Conservation (phyloP, 2,888 invertebrate species). For the Noctuana brunneofusca region DNA sequence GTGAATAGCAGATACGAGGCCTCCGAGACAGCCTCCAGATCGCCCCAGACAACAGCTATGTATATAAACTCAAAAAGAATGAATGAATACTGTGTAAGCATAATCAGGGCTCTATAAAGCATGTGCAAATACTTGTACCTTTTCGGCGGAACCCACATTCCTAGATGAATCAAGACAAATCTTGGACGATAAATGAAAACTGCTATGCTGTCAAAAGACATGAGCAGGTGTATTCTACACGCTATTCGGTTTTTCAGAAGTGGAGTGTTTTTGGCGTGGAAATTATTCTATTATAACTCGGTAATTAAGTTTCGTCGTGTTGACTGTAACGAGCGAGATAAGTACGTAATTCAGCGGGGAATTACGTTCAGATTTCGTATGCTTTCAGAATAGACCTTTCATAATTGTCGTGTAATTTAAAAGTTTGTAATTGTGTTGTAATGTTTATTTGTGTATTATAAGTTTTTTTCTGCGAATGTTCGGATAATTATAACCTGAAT, state of each 20-base stretch:
- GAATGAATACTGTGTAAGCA: slow-evolving; percentile 62
- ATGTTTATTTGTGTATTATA: neutral
- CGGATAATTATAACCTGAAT: neutral
- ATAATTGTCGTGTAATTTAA: slow-evolving; percentile 16
- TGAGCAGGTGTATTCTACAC: neutral
- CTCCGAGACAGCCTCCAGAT: slow-evolving; percentile 64
- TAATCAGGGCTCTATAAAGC: slow-evolving; percentile 52
- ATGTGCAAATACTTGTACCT: slow-evolving; percentile 46
- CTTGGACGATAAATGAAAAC: slow-evolving; percentile 56
- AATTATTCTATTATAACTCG: slow-evolving; percentile 39
- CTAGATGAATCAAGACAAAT: slow-evolving; percentile 54
- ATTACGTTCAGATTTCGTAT: slow-evolving; percentile 34
- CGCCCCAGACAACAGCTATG: slow-evolving; percentile 63
- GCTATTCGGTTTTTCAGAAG: neutral
- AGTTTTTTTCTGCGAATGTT: neutral
- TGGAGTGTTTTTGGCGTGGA: neutral
- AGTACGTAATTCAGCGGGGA: slow-evolving; percentile 36
- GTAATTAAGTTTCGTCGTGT: slow-evolving; percentile 73
- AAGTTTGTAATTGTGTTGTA: slow-evolving; percentile 13
- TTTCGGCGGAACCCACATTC: slow-evolving; percentile 59
- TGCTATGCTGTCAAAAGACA: slow-evolving; percentile 48
- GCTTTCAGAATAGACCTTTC: slow-evolving; percentile 20
- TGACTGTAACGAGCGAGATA: slow-evolving; percentile 75
- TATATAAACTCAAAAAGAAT: slow-evolving; percentile 65
- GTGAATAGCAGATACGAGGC: slow-evolving; percentile 69